Evolutionary conservation across 2,113 vertebrate species (phyloP).

Genomic region (Boleophthalmus pectinirostris): DNA sequence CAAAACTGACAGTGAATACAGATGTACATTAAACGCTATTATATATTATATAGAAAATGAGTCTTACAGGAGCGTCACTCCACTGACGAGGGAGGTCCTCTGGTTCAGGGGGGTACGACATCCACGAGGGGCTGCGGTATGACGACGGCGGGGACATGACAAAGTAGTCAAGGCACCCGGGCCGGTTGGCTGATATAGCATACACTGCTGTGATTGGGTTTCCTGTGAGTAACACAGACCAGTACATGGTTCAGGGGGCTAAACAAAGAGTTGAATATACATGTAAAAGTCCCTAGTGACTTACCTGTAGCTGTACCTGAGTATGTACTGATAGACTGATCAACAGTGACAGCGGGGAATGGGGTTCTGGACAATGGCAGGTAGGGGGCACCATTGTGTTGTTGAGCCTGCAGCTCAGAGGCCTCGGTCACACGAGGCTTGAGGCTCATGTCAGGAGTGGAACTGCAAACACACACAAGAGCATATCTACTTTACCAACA

Average conservation of each 20-base stretch:
- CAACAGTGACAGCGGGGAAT: constrained; percentile 86
- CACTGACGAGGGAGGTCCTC: constrained; percentile 91
- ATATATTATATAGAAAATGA: background rate
- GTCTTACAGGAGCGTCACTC: constrained; percentile 83
- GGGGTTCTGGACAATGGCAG: constrained; percentile 84
- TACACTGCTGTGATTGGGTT: constrained; percentile 96
- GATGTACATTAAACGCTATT: background rate
- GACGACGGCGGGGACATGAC: constrained; percentile 91
- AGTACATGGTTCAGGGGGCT: background rate
- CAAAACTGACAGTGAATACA: background rate
- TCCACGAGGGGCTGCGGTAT: constrained; percentile 94
- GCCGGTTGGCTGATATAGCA: constrained; percentile 93
- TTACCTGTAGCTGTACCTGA: constrained; percentile 78
- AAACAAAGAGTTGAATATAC: background rate
- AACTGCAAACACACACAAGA: constrained; percentile 71
- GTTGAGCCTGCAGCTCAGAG: constrained; percentile 87
- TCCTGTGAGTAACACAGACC: constrained; percentile 72
- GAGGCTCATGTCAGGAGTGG: constrained; percentile 93
- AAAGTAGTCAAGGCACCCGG: constrained; percentile 93
- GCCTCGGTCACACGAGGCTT: constrained; percentile 88
- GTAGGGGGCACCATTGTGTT: constrained; percentile 83
- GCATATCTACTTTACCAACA: background rate
- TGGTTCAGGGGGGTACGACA: constrained; percentile 91
- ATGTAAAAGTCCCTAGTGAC: background rate
- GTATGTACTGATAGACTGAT: constrained; percentile 91